These are phyloP conservation scores for Nettapus auritus DNA, from an alignment of 2,113 vertebrate genomes.

Conservation along the genomic window DNA sequence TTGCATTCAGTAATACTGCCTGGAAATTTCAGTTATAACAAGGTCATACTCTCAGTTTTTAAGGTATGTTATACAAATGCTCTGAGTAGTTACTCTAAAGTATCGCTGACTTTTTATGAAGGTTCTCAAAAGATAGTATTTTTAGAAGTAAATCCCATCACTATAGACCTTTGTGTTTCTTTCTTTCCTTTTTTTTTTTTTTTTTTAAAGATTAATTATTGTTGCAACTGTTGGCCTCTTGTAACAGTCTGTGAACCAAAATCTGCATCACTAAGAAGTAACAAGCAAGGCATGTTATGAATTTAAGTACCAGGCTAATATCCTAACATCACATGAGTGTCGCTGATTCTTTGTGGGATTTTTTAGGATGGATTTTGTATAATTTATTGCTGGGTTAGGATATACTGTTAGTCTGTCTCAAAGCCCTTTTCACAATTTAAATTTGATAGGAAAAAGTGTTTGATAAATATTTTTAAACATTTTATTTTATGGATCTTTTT, in stretches of 20 bases:
- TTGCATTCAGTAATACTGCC: neutral
- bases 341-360: neutral
- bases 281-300: neutral
- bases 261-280: neutral
- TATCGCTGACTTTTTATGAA: neutral
- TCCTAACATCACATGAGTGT: neutral
- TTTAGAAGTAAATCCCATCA: neutral
- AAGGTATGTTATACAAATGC: neutral
- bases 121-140: neutral
- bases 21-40: neutral
- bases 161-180: neutral
- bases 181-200: neutral
- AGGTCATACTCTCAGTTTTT: neutral
- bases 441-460: neutral
- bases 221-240: neutral
- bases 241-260: neutral
- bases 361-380: neutral
- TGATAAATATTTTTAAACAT: neutral
- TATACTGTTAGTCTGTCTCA: neutral
- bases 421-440: neutral
- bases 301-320: neutral
- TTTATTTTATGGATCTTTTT: neutral
- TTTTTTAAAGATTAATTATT: neutral
- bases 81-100: neutral
- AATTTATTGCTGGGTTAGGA: neutral